phyloP scores from a whole-genome alignment of 2,797 vertebrate genomes.

The Chaetodon trifasciatus region DNA sequence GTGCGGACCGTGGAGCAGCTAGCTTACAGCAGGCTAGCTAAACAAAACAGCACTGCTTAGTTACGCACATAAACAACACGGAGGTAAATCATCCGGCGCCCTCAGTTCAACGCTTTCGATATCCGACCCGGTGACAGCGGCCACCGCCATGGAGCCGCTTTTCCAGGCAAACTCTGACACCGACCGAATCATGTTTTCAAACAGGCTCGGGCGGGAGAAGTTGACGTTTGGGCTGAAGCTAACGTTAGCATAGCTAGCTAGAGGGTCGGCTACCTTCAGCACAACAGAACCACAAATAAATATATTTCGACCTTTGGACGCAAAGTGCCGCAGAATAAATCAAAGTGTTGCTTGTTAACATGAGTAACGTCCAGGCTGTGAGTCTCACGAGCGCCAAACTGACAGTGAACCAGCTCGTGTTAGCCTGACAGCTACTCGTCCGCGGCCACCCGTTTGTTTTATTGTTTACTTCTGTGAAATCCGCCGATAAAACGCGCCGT shows the following conservation, averaged over 20 bases:
- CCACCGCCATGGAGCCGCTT: background rate
- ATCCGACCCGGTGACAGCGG: rapidly evolving
- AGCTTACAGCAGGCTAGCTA: slow-evolving; percentile 42
- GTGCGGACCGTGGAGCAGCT: slow-evolving; percentile 33
- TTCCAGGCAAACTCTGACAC: slow-evolving; percentile 15
- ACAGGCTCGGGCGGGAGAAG: slow-evolving; percentile 81
- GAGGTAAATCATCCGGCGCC: background rate
- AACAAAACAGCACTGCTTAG: slow-evolving; percentile 42
- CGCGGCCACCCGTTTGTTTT: slow-evolving; percentile 52
- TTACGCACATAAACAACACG: slow-evolving; percentile 32
- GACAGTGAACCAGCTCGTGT: slow-evolving; percentile 18
- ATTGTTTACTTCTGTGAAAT: slow-evolving; percentile 71
- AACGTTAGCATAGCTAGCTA: slow-evolving; percentile 66
- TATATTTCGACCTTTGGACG: background rate
- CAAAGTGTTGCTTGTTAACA: rapidly evolving
- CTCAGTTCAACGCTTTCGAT: rapidly evolving
- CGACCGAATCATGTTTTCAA: slow-evolving; percentile 68
- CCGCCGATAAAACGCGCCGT: background rate
- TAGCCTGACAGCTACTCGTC: slow-evolving; percentile 63
- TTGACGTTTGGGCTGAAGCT: slow-evolving; percentile 64
- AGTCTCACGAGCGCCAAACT: slow-evolving; percentile 42
- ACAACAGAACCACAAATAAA: background rate
- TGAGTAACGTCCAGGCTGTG: background rate
- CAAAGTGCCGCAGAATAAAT: rapidly evolving
- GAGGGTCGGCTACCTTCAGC: slow-evolving; percentile 2